Conservation (phyloP, 2,113 vertebrate species). For the Cavia porcellus region DNA sequence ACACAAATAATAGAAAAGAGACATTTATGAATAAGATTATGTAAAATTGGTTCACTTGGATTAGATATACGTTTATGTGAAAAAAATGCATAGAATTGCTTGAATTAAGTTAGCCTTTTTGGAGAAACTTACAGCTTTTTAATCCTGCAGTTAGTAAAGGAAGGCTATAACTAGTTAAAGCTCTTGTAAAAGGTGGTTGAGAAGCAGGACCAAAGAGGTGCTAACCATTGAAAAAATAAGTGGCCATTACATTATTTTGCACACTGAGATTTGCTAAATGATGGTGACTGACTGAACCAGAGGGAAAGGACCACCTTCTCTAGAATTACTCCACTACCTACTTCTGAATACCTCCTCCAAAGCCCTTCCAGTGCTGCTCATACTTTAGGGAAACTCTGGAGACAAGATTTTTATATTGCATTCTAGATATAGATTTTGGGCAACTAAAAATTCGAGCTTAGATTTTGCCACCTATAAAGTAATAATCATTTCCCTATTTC, state of each 20-base stretch:
- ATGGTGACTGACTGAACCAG: background rate
- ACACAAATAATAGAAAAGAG: background rate
- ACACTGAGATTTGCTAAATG: background rate
- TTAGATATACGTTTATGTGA: background rate
- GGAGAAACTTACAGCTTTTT: background rate
- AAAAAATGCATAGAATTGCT: background rate
- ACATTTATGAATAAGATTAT: background rate
- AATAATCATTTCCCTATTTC: constrained; percentile 9
- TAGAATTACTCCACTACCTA: background rate
- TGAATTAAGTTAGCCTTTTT: background rate
- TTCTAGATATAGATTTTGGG: background rate
- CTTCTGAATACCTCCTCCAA: too few relatives aligned
- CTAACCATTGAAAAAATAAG: background rate
- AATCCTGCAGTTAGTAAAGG: background rate
- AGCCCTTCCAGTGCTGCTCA: background rate
- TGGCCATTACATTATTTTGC: background rate
- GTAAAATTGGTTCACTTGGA: background rate
- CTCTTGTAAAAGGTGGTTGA: background rate
- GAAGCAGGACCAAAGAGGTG: background rate
- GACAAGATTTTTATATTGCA: too few relatives aligned
- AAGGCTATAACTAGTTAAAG: background rate
- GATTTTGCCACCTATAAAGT: background rate
- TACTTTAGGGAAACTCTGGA: background rate
- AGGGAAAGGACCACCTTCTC: background rate
- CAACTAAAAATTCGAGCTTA: background rate